Evolutionary conservation across 2,113 vertebrate genomes (phyloP), one percentile per base, ranked within the genome.

Genomic region (Oncorhynchus keta): DNA sequence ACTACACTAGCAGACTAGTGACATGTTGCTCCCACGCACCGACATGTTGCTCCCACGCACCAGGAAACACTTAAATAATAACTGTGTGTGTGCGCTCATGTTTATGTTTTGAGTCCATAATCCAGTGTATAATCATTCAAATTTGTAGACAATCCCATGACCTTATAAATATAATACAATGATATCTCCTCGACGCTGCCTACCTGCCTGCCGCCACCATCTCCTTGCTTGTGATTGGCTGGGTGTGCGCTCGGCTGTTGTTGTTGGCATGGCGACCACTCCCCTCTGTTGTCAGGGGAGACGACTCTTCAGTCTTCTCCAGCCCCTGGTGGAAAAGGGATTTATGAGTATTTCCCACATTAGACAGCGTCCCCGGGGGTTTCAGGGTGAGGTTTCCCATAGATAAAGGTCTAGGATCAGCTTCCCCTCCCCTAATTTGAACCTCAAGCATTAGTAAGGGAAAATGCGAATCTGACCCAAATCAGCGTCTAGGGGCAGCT

Each of bases 131-230:
- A 45, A 45, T 11, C 39, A 45, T 45, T 11, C 39, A 45, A 2
- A 45, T 45, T 45, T 45, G 12, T 18, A 14, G 12, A 55, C 16
- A 55, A 55, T 16, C 12, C 16, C 51, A 14, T 55, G 51, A 55
- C 12, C 16, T 16, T 55, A 55, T 55, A 5, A 55, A 68, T 68
- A 69, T 35, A 3, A 69, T 69, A 9, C 18, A 32, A 18, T 13
- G 14, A 20, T 9, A 22, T 22, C 45, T 70, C 20, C 28, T 28
- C 13, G 22, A n/a, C 74, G 20, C 16, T 12, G 35, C 81, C 84
- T 82, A 94, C 94, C 92, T 93, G 72, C 26, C 20, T 0, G 66
- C 32, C 18, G 78, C 82, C 57, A 81, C 84, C 22, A 81, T 85
- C 28, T 89, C 79, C 22, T 90, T 73, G 5, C 72, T 72, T 59